These are phyloP conservation scores for Pseudococcus jackbeardsleyi DNA, from an alignment of 2,888 invertebrate genomes.

Conservation along the genomic window DNA sequence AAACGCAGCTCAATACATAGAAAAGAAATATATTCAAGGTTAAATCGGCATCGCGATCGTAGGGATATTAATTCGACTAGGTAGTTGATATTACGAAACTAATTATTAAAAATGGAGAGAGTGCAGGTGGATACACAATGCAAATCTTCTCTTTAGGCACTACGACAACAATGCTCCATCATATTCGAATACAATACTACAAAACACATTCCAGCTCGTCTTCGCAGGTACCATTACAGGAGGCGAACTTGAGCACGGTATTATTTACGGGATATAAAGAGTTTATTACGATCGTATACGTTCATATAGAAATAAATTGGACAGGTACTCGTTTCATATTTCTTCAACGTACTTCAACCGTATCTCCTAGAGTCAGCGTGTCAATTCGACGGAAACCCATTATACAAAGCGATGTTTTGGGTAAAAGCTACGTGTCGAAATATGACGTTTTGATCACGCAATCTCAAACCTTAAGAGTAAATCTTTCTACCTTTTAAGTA, in stretches of 20 bases:
- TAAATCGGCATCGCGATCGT: conserved; percentile 10
- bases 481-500: not conserved
- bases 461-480: not conserved
- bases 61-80: not conserved
- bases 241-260: conserved; percentile 4
- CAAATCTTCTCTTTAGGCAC: not conserved
- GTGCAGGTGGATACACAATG: conserved; percentile 6
- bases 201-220: conserved; percentile 29
- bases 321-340: conserved; percentile 39
- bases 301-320: conserved; percentile 22
- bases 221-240: not conserved
- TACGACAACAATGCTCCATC: not conserved
- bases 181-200: conserved; percentile 8
- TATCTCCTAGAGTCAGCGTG: conserved; percentile 49
- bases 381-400: conserved; percentile 25
- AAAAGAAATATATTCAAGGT: conserved; percentile 27
- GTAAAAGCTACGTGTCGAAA: conserved; percentile 43
- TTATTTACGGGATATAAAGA: conserved; percentile 29
- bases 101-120: not conserved
- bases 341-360: conserved; percentile 42
- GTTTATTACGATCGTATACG: not conserved
- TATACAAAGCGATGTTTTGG: conserved; percentile 4
- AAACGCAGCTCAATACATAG: not conserved
- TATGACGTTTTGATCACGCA: conserved; percentile 30
- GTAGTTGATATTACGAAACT: conserved; percentile 6